A percentile compares a stretch with the other conserved stretches of the same genome.
phyloP scores from a whole-genome alignment of 2,113 vertebrate species.

The Petrocephalus microphthalmus region DNA sequence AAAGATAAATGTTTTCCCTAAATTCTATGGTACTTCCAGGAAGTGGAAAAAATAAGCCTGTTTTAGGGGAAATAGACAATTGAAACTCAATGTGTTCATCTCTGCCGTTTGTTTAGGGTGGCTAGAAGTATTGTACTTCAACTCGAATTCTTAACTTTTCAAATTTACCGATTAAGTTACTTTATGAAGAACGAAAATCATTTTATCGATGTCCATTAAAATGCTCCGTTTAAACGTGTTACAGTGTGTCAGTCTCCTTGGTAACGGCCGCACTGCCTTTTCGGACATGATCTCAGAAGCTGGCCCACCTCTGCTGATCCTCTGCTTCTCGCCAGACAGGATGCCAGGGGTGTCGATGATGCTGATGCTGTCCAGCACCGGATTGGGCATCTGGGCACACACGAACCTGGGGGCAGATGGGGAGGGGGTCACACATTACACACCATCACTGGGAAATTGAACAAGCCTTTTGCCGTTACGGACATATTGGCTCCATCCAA shows the following conservation, averaged over 20 bases:
- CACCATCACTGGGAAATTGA: neutral
- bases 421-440: neutral
- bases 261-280: neutral
- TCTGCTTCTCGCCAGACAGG: slow-evolving; percentile 25
- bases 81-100: neutral
- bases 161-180: neutral
- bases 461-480: neutral
- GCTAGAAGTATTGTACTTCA: neutral
- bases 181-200: neutral
- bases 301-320: slow-evolving; percentile 21
- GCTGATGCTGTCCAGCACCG: slow-evolving; percentile 24
- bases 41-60: neutral
- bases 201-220: neutral
- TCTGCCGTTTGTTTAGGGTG: neutral
- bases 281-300: neutral
- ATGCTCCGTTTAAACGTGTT: neutral
- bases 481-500: neutral
- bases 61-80: neutral
- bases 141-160: neutral
- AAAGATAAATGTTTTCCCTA: neutral
- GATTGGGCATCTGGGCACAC: slow-evolving; percentile 23
- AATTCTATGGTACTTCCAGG: neutral
- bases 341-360: slow-evolving; percentile 24
- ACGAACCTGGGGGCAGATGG: slow-evolving; percentile 7
- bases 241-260: neutral